phyloP scores from a whole-genome alignment of 2,888 invertebrate species.

The Acrocyrtus sp. region DNA sequence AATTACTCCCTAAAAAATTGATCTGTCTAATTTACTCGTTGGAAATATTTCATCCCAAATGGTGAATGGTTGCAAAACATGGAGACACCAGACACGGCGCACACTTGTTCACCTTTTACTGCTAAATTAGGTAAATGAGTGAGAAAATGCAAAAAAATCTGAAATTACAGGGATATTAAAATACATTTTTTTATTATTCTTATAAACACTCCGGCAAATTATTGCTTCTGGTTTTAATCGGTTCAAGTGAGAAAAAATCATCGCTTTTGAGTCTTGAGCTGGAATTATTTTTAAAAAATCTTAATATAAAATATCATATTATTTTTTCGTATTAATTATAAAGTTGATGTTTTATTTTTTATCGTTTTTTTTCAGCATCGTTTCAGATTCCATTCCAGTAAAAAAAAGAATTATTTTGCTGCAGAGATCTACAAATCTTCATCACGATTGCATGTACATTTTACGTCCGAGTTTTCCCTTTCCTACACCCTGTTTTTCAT shows the following conservation, averaged over 20 bases:
- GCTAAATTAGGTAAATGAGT: neutral
- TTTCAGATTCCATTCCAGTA: too few species aligned
- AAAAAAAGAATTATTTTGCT: conserved; percentile 8
- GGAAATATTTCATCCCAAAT: neutral
- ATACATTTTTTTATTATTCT: conserved; percentile 12
- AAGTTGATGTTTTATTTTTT: neutral
- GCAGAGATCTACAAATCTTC: too few species aligned
- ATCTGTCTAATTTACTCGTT: neutral
- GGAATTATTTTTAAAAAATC: neutral
- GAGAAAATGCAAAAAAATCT: conserved; percentile 21
- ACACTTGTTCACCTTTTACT: neutral
- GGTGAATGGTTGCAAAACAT: too few species aligned
- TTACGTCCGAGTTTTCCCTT: too few species aligned
- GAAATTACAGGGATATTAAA: conserved; percentile 41
- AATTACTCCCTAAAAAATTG: too few species aligned
- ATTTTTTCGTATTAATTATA: neutral
- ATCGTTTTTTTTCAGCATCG: too few species aligned
- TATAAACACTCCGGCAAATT: conserved; percentile 11
- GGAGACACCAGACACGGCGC: neutral
- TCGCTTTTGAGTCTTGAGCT: too few species aligned
- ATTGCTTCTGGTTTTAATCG: conserved; percentile 39
- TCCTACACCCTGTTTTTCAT: too few species aligned
- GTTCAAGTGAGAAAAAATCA: neutral
- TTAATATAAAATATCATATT: too few species aligned
- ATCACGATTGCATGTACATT: too few species aligned